Evolutionary conservation across 2,113 vertebrate genomes (phyloP).

Genomic region (Bagarius yarrelli): DNA sequence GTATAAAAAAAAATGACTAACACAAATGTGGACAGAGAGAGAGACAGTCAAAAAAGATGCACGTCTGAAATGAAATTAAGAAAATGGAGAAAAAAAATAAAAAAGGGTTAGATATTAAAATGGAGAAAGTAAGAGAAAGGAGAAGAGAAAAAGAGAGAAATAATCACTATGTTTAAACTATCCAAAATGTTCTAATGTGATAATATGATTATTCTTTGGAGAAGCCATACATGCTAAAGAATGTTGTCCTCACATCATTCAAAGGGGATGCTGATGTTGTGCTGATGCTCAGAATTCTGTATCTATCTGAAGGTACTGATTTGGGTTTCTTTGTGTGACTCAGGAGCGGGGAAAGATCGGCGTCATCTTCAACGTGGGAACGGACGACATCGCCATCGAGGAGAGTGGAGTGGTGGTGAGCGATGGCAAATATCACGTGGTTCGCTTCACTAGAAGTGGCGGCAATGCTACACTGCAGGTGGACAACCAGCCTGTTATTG

Average conservation of each 20-base stretch:
- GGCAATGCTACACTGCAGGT: slow-evolving; percentile 93
- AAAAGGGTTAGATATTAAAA: too few species aligned
- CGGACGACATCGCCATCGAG: slow-evolving; percentile 89
- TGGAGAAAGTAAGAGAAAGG: neutral
- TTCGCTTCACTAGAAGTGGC: slow-evolving; percentile 89
- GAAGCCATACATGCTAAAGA: too few species aligned
- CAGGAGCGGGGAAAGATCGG: slow-evolving; percentile 88
- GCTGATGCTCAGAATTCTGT: too few species aligned
- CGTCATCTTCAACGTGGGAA: slow-evolving; percentile 95
- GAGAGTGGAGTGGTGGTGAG: slow-evolving; percentile 87
- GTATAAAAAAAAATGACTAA: too few species aligned
- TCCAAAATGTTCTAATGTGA: too few species aligned
- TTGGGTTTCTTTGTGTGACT: slow-evolving; percentile 29
- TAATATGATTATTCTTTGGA: too few species aligned
- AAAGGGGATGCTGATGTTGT: neutral
- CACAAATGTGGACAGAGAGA: too few species aligned
- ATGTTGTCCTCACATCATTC: neutral
- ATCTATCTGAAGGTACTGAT: neutral
- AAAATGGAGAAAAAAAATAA: too few species aligned
- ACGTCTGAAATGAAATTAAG: too few species aligned
- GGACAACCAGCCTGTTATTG: slow-evolving; percentile 92
- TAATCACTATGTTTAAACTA: neutral
- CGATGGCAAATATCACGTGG: slow-evolving; percentile 93
- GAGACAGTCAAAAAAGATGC: too few species aligned
- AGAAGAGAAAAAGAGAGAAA: neutral